Conservation (phyloP, 2,888 invertebrate species). For the Chrysopilus asiliformis region DNA sequence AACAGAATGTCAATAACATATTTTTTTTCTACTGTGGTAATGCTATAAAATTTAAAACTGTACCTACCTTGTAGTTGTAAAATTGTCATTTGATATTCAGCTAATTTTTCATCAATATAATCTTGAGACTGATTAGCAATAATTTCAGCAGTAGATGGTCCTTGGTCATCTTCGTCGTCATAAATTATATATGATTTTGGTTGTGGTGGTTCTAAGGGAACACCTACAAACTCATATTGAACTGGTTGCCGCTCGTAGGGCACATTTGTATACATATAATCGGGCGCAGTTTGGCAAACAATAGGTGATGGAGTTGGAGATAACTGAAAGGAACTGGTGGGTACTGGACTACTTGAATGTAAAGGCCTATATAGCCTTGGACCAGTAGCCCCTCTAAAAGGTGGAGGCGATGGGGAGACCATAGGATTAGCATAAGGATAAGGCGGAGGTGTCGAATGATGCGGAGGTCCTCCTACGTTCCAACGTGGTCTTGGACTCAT, state of each 20-base stretch:
- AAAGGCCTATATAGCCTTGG: slow-evolving; percentile 37
- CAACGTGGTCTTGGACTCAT: slow-evolving; percentile 54
- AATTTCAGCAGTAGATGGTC: slow-evolving; percentile 80
- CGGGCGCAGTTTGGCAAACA: slow-evolving; percentile 44
- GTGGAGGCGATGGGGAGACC: slow-evolving; percentile 23
- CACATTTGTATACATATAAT: slow-evolving; percentile 46
- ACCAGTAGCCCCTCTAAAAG: slow-evolving; percentile 23
- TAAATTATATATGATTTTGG: slow-evolving; percentile 44
- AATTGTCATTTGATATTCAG: slow-evolving; percentile 87
- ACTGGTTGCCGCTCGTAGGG: slow-evolving; percentile 24
- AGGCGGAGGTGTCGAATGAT: slow-evolving; percentile 30
- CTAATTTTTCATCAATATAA: slow-evolving; percentile 85
- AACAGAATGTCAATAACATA: too few relatives aligned
- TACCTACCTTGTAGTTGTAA: slow-evolving; percentile 75
- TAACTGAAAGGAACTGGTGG: slow-evolving; percentile 33
- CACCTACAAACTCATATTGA: slow-evolving; percentile 58
- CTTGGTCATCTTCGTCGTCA: slow-evolving; percentile 59
- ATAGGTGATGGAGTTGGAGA: slow-evolving; percentile 45
- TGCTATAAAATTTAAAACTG: background rate
- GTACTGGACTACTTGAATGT: slow-evolving; percentile 23
- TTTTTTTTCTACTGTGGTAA: too few relatives aligned
- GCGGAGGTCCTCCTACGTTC: slow-evolving; percentile 39
- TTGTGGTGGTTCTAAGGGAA: slow-evolving; percentile 60
- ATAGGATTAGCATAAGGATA: slow-evolving; percentile 24
- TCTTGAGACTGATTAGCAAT: slow-evolving; percentile 89